phyloP scores from a whole-genome alignment of 2,797 vertebrate species.

The Chaunax sp. region DNA sequence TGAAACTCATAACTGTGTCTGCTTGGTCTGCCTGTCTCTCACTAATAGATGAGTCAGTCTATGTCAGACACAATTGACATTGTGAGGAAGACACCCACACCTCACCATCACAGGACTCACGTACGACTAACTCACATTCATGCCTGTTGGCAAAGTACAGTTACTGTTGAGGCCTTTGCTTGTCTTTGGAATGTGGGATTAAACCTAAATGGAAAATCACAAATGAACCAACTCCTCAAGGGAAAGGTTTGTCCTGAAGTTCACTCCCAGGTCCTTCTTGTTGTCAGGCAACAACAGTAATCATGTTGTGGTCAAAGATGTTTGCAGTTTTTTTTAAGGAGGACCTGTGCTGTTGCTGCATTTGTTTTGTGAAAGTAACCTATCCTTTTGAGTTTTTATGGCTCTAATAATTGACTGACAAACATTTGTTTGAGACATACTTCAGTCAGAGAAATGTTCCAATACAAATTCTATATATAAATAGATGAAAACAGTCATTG shows the following conservation, averaged over 20 bases:
- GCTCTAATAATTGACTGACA: too few species aligned
- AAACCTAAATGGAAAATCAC: conserved; percentile 59
- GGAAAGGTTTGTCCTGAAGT: conserved; percentile 52
- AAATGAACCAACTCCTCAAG: conserved; percentile 24
- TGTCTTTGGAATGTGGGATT: conserved; percentile 67
- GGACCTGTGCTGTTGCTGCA: background rate
- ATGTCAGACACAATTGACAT: conserved; percentile 7
- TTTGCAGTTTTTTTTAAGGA: conserved; percentile 35
- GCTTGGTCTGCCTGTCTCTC: background rate
- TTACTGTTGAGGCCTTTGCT: conserved; percentile 58
- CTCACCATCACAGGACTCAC: conserved; percentile 34
- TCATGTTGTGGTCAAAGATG: conserved; percentile 45
- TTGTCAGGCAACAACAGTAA: conserved; percentile 47
- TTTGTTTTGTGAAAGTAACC: too few species aligned
- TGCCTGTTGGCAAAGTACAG: conserved; percentile 33
- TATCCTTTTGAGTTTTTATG: too few species aligned
- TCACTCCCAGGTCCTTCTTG: conserved; percentile 38
- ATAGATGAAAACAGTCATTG: too few species aligned
- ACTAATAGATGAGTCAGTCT: conserved; percentile 10
- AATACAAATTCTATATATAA: too few species aligned
- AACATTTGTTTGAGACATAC: too few species aligned
- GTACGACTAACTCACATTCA: conserved; percentile 22
- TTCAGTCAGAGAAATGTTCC: too few species aligned
- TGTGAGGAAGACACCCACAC: conserved; percentile 32
- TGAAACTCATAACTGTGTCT: background rate